These are phyloP conservation scores for Mormoops blainvillei DNA, from an alignment of 2,113 vertebrate species.

Conservation along the genomic window DNA sequence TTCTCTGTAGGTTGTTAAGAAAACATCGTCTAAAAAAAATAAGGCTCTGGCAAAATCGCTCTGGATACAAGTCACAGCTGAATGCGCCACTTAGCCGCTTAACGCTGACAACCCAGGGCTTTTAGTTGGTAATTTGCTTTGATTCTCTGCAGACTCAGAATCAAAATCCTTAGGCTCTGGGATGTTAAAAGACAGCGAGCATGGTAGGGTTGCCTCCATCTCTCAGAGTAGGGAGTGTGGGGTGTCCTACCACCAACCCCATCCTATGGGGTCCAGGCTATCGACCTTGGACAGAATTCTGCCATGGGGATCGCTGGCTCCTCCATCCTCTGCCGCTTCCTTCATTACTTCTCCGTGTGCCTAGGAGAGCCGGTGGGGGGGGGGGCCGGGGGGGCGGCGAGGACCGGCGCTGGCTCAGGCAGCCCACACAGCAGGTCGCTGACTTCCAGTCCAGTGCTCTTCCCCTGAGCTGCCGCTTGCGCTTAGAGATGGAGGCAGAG, in stretches of 20 bases:
- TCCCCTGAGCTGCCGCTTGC: neutral
- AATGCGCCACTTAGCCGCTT: neutral
- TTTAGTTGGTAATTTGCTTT: neutral
- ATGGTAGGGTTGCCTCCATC: neutral
- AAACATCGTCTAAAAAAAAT: conserved; percentile 60
- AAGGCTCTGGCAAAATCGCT: neutral
- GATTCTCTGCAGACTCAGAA: neutral
- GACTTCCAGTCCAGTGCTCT: neutral
- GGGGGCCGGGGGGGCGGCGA: neutral
- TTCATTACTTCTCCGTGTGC: neutral
- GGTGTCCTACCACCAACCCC: rapidly evolving
- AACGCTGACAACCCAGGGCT: neutral
- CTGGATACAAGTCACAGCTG: neutral
- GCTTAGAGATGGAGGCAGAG: neutral
- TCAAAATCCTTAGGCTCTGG: neutral
- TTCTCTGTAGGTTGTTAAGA: conserved; percentile 51
- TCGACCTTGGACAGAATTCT: neutral
- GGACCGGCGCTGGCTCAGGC: neutral
- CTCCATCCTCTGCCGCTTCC: neutral
- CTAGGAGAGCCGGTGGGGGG: neutral
- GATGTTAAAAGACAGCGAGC: neutral
- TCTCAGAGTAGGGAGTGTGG: neutral
- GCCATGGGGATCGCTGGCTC: rapidly evolving
- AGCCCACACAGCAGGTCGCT: neutral
- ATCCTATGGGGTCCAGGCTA: neutral